A percentile compares a stretch with the other conserved stretches of the same genome.
Conservation (phyloP, 2,113 vertebrate species). For the Notarius lentiginosus region DNA sequence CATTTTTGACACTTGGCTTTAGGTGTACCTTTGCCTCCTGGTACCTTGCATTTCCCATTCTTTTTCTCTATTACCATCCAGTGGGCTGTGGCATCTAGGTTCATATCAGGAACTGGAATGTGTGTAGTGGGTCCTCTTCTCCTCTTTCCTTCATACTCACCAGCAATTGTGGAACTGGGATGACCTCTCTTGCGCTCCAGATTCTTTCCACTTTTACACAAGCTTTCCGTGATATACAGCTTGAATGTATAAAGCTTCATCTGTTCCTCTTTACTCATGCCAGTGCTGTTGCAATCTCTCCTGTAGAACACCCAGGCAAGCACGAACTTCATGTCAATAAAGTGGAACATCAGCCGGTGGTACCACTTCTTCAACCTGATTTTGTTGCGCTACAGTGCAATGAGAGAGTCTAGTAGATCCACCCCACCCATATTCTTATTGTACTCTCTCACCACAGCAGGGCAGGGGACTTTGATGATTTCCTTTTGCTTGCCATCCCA, state of each 20-base stretch:
- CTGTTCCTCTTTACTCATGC: not conserved
- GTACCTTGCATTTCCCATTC: conserved; percentile 4
- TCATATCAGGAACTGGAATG: not conserved
- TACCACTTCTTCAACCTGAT: conserved; percentile 28
- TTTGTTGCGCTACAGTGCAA: conserved; percentile 28
- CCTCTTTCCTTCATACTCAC: not conserved
- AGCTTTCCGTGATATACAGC: not conserved
- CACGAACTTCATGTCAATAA: not conserved
- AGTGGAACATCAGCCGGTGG: conserved; percentile 6
- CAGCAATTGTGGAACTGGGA: not conserved
- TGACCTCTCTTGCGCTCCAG: not conserved
- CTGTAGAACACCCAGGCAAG: not conserved
- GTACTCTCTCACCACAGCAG: conserved; percentile 33
- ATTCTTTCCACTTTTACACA: conserved; percentile 5
- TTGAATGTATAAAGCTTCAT: not conserved
- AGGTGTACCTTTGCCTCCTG: conserved; percentile 15
- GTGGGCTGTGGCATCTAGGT: not conserved
- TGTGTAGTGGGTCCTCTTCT: not conserved
- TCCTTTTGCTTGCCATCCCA: conserved; percentile 26
- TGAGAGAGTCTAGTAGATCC: conserved; percentile 7
- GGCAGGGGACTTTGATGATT: conserved; percentile 14
- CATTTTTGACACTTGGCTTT: conserved; percentile 15
- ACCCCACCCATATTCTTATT: conserved; percentile 17
- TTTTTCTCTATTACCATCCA: not conserved
- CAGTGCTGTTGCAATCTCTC: not conserved